phyloP scores from a whole-genome alignment of 2,888 invertebrate genomes.

The Mesodorylaimus sp. region DNA sequence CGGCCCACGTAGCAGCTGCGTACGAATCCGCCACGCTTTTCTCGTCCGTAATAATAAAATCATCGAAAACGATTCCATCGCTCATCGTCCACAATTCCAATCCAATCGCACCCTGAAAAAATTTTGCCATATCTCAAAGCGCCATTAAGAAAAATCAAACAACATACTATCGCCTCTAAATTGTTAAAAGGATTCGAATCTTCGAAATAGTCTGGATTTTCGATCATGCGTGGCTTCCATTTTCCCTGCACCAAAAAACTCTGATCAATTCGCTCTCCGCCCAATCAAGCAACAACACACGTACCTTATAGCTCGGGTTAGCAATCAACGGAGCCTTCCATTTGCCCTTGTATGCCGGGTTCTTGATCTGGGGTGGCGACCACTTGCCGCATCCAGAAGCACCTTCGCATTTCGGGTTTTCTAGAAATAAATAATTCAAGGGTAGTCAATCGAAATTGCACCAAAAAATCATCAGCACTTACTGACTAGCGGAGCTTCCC shows the following conservation, averaged over 20 bases:
- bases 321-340: constrained; percentile 54
- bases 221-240: constrained; percentile 49
- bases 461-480: constrained; percentile 14
- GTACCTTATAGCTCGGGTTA: constrained; percentile 39
- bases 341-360: constrained; percentile 84
- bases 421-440: constrained; percentile 24
- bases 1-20: constrained; percentile 60
- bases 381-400: constrained; percentile 79
- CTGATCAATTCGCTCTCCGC: background rate
- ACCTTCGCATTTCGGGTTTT: constrained; percentile 62
- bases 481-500: constrained; percentile 75
- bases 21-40: constrained; percentile 53
- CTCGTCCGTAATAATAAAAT: constrained; percentile 73
- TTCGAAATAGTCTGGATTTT: constrained; percentile 79
- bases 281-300: background rate
- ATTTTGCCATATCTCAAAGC: background rate
- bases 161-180: constrained; percentile 71
- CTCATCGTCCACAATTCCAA: constrained; percentile 99
- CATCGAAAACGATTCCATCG: constrained; percentile 78
- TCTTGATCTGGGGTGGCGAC: constrained; percentile 61
- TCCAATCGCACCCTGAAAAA: constrained; percentile 38
- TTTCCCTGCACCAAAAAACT: constrained; percentile 31
- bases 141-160: background rate
- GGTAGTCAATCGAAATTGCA: background rate
- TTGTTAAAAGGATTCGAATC: constrained; percentile 63